phyloP scores from a whole-genome alignment of 2,797 vertebrate genomes.

The Euphonia xanthogaster region DNA sequence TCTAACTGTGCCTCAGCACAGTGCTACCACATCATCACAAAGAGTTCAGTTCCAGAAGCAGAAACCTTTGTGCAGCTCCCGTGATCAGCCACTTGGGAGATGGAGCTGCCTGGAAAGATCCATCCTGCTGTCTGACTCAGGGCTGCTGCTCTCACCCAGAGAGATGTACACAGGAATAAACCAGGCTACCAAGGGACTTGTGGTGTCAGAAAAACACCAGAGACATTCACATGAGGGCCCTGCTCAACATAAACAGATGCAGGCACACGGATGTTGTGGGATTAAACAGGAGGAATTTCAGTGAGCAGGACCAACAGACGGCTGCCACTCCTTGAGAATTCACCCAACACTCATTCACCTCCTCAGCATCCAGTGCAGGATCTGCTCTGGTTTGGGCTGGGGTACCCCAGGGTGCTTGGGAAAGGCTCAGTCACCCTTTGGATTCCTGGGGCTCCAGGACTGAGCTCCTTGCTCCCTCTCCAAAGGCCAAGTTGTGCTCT shows the following conservation, averaged over 20 bases:
- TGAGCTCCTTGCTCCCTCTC: neutral
- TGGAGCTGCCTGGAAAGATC: neutral
- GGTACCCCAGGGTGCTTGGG: fast-evolving
- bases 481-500: fast-evolving
- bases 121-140: conserved; percentile 7
- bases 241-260: neutral
- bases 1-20: neutral
- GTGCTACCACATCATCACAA: neutral
- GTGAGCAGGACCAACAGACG: neutral
- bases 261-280: fast-evolving
- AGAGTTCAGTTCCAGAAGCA: neutral
- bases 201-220: neutral
- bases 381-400: neutral
- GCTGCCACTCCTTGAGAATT: neutral
- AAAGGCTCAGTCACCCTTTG: neutral
- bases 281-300: neutral
- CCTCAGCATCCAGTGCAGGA: neutral
- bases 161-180: neutral
- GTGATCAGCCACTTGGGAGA: neutral
- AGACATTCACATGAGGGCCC: neutral
- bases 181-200: neutral
- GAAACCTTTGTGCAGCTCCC: neutral
- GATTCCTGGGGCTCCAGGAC: neutral
- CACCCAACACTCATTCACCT: neutral
- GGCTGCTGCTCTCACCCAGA: neutral